Evolutionary conservation across 1,140 invertebrate genomes (phyloP), one percentile per base, ranked within the genome.

Genomic region (Drosophila carrolli): DNA sequence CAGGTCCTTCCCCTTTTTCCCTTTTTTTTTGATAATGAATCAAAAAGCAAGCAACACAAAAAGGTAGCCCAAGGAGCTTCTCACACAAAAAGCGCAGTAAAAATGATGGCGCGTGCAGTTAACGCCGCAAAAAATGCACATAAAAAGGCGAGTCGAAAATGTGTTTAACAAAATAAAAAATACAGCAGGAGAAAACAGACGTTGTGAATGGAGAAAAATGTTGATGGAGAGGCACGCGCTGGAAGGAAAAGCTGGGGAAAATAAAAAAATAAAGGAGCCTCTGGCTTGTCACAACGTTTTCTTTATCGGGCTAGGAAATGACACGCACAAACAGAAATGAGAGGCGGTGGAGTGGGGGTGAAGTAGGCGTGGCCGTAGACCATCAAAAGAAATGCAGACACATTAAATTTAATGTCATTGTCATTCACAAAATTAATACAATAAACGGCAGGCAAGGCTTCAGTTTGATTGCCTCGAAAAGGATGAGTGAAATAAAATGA

Each of bases 21-120:
- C 60, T 60, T 19, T 47, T 60, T 35, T n/a, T 27, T n/a, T 23
- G 23, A 80, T 81, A 70, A 76, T 70, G 77, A 85, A 85, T 62
- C 56, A 77, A 67, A 75, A 78, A 68, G 63, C 50, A 63, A 61
- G 67, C 53, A 74, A 54, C 55, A 54, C 61, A 23, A 63, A 74
- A 76, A 74, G 62, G 16, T 35, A 48, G 13, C 14, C 51, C 11
- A 58, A 77, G 43, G 48, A 57, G 38, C 37, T 61, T 14, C 37
- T 41, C 66, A 23, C 32, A 65, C 48, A 58, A 71, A 63, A 84
- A 83, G 75, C 75, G 76, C 83, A 90, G 84, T 88, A 84, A 86
- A 89, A 86, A 84, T 83, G 83, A 72, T 75, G 82, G 82, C 75
- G 80, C 80, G 83, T 86, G 80, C 83, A 89, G 83, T 90, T 79